Evolutionary conservation across 2,888 invertebrate genomes (phyloP).

Genomic region (Crioceris asparagi): DNA sequence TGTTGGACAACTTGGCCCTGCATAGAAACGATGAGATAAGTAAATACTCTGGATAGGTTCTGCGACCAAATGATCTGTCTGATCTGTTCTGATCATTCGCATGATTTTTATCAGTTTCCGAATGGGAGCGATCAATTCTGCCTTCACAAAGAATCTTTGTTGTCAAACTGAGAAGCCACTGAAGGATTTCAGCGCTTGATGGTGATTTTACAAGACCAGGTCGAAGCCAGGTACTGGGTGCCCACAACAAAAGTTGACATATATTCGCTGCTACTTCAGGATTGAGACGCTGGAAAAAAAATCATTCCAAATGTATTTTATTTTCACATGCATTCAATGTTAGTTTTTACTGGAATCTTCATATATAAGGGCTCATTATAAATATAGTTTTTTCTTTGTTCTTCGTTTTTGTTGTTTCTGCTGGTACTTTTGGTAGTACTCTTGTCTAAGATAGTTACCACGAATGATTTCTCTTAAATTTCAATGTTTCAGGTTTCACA

Average conservation of each 20-base stretch:
- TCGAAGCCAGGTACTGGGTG: constrained; percentile 57
- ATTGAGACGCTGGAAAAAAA: constrained; percentile 39
- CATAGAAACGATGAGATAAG: constrained; percentile 59
- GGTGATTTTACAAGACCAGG: constrained; percentile 41
- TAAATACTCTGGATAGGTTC: constrained; percentile 60
- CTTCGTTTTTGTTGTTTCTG: too few relatives aligned
- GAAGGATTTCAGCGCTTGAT: constrained; percentile 55
- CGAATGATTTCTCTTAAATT: too few relatives aligned
- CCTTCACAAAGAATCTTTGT: constrained; percentile 64
- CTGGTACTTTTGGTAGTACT: too few relatives aligned
- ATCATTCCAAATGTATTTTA: too few relatives aligned
- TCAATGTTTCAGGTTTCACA: too few relatives aligned
- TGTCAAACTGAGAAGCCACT: constrained; percentile 63
- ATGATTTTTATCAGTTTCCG: constrained; percentile 6
- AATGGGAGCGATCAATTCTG: constrained; percentile 19
- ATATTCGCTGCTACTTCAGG: constrained; percentile 65
- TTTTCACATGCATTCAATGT: too few relatives aligned
- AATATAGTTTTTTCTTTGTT: too few relatives aligned
- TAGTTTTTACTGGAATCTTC: too few relatives aligned
- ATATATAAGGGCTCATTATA: too few relatives aligned
- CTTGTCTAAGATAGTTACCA: too few relatives aligned
- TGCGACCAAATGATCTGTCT: constrained; percentile 35
- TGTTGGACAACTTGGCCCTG: constrained; percentile 49
- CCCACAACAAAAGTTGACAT: constrained; percentile 64
- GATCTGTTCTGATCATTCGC: constrained; percentile 4